Evolutionary conservation across 2,797 vertebrate species (phyloP), one percentile per base, ranked within the genome.

Genomic region (Sphenopsis melanotis): DNA sequence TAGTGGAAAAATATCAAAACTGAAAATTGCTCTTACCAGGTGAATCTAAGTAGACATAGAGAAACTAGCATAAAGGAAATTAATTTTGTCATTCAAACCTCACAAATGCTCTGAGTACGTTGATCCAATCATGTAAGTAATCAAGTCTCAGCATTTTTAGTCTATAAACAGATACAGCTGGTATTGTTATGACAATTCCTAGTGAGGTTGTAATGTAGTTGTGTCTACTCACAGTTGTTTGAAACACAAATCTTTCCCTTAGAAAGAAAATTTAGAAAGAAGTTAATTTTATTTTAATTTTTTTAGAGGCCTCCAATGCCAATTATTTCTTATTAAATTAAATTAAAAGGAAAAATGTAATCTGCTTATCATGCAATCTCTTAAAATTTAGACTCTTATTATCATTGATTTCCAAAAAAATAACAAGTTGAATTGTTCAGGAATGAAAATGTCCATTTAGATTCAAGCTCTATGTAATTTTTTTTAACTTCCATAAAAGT

Each of bases 311-410:
- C 3, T 65, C 22, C 10, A 27, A 46, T 42, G 17, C 1, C 6
- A 61, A 84, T 74, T 75, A 47, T 34, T 90, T 89, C 11, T 26
- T 57, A 71, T 26, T 52, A 49, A 87, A 78, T n/a, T 63, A 50
- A 47, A 12, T 55, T 44, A 64, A 69, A 94, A 81, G 3, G 16
- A 55, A 57, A 93, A 70, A 19, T 9, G 2, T 7, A 75, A 83
- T 39, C 12, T 63, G 4, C 5, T 71, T 82, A 61, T 69, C 11
- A 37, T 4, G 4, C 0, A 63, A 10, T 46, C 85, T 63, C 20
- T 88, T 77, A 74, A 94, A 86, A 80, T 47, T 42, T 50, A 42
- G 49, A 61, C 6, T n/a, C 12, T 29, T 82, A 12, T 44, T 78
- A 18, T 16, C 2, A n/a, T 24, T 32, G 3, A 41, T 41, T 41